Evolutionary conservation across 2,888 invertebrate species (phyloP).

Genomic region (Agrochola litura): DNA sequence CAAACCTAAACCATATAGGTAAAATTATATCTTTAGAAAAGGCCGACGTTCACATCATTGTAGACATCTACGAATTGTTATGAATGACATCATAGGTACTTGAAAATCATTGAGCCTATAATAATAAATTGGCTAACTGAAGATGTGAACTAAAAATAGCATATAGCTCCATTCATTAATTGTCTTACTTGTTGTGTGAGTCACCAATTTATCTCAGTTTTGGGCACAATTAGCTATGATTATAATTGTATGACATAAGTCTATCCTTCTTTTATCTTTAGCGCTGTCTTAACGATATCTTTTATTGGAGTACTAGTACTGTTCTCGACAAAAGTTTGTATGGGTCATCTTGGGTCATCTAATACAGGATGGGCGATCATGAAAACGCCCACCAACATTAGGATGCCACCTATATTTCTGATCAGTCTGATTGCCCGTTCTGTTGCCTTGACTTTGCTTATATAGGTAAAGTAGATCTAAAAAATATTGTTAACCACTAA

Average conservation of each 20-base stretch:
- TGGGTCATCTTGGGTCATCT: slow-evolving; percentile 10
- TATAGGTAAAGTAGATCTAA: neutral
- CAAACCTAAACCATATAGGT: neutral
- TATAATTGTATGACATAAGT: slow-evolving; percentile 47
- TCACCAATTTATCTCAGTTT: slow-evolving; percentile 63
- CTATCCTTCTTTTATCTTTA: slow-evolving; percentile 43
- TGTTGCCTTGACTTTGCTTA: neutral
- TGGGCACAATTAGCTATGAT: slow-evolving; percentile 43
- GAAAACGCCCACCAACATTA: neutral
- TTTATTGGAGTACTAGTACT: neutral
- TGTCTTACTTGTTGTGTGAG: slow-evolving; percentile 54
- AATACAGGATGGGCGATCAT: neutral
- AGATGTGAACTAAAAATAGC: slow-evolving; percentile 66
- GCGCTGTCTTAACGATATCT: slow-evolving; percentile 36
- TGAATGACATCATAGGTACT: slow-evolving; percentile 60
- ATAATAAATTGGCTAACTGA: slow-evolving; percentile 58
- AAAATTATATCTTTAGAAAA: slow-evolving; percentile 22
- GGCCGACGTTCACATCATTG: slow-evolving; percentile 21
- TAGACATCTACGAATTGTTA: slow-evolving; percentile 31
- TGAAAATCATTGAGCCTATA: slow-evolving; percentile 53
- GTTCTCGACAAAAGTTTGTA: neutral
- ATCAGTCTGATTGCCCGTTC: neutral
- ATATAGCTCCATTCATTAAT: slow-evolving; percentile 57
- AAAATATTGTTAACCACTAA: neutral
- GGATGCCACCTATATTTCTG: neutral